Percentiles rank a stretch among this genome's conserved stretches.
Conservation (phyloP, 2,113 vertebrate species). For the Spilogale gracilis region DNA sequence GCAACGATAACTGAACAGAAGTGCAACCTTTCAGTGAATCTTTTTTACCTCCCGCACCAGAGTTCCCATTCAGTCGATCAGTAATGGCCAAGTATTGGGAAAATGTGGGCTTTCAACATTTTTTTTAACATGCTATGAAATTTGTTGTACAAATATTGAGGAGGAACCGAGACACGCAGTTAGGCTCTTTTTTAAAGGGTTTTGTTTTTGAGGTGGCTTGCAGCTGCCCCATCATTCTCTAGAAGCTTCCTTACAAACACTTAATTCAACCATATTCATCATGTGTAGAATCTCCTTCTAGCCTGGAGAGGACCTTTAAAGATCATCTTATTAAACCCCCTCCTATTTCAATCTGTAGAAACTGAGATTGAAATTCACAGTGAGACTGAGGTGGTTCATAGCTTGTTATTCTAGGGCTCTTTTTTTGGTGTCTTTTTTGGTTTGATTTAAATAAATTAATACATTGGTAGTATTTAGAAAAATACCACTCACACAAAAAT, state of each 20-base stretch:
- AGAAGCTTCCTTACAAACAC: neutral
- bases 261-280: neutral
- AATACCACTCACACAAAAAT: neutral
- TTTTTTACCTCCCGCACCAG: neutral
- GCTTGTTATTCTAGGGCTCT: neutral
- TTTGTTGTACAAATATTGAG: neutral
- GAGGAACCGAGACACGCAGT: slow-evolving; percentile 6
- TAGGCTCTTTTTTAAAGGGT: neutral
- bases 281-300: neutral
- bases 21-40: neutral
- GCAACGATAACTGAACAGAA: neutral
- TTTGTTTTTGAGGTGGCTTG: slow-evolving; percentile 13
- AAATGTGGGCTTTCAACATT: neutral
- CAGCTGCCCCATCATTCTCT: neutral
- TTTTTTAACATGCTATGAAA: neutral
- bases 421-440: neutral
- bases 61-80: neutral
- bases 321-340: neutral
- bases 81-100: neutral
- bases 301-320: neutral
- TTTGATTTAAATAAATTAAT: neutral
- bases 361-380: neutral
- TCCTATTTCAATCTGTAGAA: neutral
- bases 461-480: neutral
- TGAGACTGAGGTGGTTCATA: neutral